Evolutionary conservation across 2,113 vertebrate genomes (phyloP).

Genomic region (Lagopus muta): DNA sequence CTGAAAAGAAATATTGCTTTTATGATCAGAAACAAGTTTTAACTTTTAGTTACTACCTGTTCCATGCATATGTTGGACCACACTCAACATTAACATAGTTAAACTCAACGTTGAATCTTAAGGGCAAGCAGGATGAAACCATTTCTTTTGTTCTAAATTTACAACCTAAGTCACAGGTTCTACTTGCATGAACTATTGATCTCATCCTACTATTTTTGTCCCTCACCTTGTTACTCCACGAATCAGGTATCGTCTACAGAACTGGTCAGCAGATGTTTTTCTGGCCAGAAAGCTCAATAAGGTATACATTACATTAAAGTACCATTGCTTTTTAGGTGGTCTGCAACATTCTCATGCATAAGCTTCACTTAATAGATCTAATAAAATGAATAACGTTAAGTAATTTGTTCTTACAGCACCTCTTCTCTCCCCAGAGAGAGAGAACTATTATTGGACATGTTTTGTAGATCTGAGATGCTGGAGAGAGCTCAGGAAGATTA

Average conservation of each 20-base stretch:
- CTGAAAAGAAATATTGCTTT: not conserved
- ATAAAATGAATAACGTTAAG: not conserved
- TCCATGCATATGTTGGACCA: not conserved
- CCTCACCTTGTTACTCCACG: not conserved
- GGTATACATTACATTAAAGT: not conserved
- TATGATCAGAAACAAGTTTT: not conserved
- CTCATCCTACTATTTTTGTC: not conserved
- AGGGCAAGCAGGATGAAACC: not conserved
- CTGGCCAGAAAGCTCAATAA: not conserved
- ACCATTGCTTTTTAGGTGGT: not conserved
- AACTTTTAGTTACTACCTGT: not conserved
- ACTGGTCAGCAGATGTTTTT: not conserved
- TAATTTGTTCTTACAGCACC: not conserved
- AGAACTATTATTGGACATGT: not conserved
- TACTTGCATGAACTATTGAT: not conserved
- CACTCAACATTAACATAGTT: not conserved
- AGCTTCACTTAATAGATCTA: not conserved
- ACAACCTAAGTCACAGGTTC: not conserved
- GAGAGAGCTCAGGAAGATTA: not conserved
- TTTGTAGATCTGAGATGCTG: not conserved
- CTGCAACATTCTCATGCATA: not conserved
- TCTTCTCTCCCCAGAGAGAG: not conserved
- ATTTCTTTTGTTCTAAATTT: not conserved
- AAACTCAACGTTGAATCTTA: not conserved
- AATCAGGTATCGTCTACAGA: not conserved